phyloP scores from a whole-genome alignment of 2,797 vertebrate genomes.

The Xiphophorus birchmanni region DNA sequence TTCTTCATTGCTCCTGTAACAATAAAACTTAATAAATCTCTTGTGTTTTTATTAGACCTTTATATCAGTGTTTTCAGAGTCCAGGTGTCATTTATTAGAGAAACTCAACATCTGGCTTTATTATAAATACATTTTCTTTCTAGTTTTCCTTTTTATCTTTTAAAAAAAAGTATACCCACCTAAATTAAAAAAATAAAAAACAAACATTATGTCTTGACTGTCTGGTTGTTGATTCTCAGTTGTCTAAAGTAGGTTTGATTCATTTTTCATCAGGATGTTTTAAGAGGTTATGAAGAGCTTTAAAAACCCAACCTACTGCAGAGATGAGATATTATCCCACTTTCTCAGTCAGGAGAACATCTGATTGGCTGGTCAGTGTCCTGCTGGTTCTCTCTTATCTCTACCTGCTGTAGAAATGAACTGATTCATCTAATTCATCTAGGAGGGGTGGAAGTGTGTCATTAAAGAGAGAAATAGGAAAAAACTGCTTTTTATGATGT shows the following conservation, averaged over 20 bases:
- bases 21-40: too few relatives aligned
- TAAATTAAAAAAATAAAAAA: too few relatives aligned
- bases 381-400: conserved; percentile 2
- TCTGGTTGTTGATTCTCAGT: too few relatives aligned
- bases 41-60: too few relatives aligned
- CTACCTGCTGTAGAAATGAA: not conserved
- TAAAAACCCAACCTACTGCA: not conserved
- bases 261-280: conserved; percentile 1
- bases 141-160: too few relatives aligned
- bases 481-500: not conserved
- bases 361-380: conserved; percentile 68
- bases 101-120: too few relatives aligned
- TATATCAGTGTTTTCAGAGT: too few relatives aligned
- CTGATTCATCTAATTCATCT: not conserved
- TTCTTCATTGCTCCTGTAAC: too few relatives aligned
- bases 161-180: too few relatives aligned
- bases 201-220: too few relatives aligned
- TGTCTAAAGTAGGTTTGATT: not conserved
- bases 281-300: not conserved
- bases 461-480: not conserved
- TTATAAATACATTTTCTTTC: too few relatives aligned
- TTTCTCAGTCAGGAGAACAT: conserved; percentile 12
- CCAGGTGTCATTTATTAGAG: too few relatives aligned
- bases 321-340: not conserved
- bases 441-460: not conserved